Evolutionary conservation across 2,113 vertebrate species (phyloP).

Genomic region (Apodemus sylvaticus): DNA sequence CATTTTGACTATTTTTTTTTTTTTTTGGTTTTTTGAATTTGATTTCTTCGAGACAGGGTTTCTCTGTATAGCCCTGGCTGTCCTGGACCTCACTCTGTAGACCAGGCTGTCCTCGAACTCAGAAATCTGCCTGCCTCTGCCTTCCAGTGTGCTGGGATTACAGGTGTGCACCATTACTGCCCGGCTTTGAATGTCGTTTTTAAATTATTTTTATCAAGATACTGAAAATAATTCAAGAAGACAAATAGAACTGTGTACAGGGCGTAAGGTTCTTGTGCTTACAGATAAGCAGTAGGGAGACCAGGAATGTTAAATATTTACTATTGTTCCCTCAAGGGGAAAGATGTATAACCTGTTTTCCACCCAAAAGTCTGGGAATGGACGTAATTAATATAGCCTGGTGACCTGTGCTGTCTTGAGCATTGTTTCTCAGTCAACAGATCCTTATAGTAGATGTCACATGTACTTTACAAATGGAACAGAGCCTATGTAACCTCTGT

Average conservation of each 20-base stretch:
- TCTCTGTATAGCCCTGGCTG: too few species aligned
- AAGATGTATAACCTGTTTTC: neutral
- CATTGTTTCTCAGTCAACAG: neutral
- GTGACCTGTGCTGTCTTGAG: neutral
- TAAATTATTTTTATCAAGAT: constrained; percentile 42
- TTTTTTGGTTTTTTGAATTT: too few species aligned
- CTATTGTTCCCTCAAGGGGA: neutral
- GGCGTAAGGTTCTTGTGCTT: neutral
- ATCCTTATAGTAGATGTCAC: neutral
- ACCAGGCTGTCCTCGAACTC: too few species aligned
- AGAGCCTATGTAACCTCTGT: neutral
- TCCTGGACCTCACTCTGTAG: too few species aligned
- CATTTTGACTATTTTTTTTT: too few species aligned
- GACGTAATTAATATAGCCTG: neutral
- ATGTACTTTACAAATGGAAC: neutral
- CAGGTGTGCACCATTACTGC: too few species aligned
- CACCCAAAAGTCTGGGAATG: neutral
- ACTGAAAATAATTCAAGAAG: constrained; percentile 12
- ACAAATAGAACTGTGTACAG: neutral
- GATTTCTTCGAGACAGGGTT: too few species aligned
- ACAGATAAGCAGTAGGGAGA: neutral
- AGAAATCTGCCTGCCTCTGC: too few species aligned
- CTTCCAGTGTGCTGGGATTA: too few species aligned
- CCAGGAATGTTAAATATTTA: neutral
- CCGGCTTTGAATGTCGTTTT: constrained; percentile 48